Evolutionary conservation across 2,113 vertebrate species (phyloP).

Genomic region (Rhombomys opimus): DNA sequence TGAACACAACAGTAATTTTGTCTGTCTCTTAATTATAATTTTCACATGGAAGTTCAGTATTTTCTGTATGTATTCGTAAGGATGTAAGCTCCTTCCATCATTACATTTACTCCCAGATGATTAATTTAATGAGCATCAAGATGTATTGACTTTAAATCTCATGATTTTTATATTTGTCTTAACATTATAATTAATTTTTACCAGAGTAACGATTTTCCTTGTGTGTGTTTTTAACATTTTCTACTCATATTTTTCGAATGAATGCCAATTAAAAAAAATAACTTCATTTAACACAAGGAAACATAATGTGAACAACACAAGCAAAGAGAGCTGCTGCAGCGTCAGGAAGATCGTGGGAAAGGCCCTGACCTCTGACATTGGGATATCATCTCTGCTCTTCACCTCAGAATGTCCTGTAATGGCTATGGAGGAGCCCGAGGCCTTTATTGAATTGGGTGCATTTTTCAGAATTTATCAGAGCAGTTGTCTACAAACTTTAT

Average conservation of each 20-base stretch:
- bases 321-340: background rate
- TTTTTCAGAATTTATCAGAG: background rate
- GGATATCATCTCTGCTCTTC: background rate
- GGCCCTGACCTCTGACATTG: background rate
- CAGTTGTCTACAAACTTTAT: background rate
- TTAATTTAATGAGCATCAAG: slow-evolving; percentile 10
- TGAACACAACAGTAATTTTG: background rate
- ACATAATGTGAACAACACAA: background rate
- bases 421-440: background rate
- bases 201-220: slow-evolving; percentile 7
- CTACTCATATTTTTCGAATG: background rate
- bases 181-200: slow-evolving; percentile 15
- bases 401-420: background rate
- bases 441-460: background rate
- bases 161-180: slow-evolving; percentile 37
- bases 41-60: slow-evolving; percentile 31
- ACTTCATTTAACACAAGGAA: background rate
- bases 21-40: slow-evolving; percentile 4
- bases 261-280: background rate
- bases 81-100: background rate
- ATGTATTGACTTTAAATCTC: slow-evolving; percentile 21
- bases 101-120: background rate
- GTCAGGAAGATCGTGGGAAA: no score
- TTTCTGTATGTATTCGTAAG: background rate
- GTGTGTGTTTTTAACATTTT: slow-evolving; percentile 12